A percentile compares a stretch with the other conserved stretches of the same genome.
Conservation (phyloP, 2,888 invertebrate genomes). For the Luperina testacea region DNA sequence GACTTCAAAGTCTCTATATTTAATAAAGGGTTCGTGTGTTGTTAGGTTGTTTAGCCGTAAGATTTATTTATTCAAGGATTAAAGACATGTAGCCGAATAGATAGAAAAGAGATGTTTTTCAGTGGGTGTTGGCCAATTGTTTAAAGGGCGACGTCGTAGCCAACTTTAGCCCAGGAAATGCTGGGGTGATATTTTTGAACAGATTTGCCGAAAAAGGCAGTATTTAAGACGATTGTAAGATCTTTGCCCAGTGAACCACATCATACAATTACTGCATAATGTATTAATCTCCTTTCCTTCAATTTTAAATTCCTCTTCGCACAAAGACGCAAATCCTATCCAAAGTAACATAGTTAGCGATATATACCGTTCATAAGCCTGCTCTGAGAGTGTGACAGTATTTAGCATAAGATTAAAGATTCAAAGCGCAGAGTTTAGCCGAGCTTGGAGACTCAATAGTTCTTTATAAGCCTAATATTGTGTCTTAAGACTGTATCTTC, state of each 20-base stretch:
- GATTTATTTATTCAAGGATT: neutral
- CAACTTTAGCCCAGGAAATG: neutral
- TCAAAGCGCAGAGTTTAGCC: slow-evolving; percentile 29
- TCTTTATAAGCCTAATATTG: slow-evolving; percentile 32
- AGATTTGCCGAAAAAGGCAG: neutral
- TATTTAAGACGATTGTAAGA: neutral
- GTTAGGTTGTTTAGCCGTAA: neutral
- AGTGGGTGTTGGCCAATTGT: neutral
- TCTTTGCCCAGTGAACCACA: neutral
- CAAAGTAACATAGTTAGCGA: slow-evolving; percentile 36
- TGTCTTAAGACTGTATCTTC: neutral
- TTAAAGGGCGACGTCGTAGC: neutral
- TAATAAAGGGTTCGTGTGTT: neutral
- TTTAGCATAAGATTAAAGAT: slow-evolving; percentile 51
- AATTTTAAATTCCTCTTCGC: slow-evolving; percentile 9
- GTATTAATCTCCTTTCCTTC: slow-evolving; percentile 4
- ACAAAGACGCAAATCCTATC: slow-evolving; percentile 39
- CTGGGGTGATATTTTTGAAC: neutral
- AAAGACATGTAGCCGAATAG: neutral
- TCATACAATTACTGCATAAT: neutral
- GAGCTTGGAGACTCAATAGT: slow-evolving; percentile 13
- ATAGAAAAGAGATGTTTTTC: neutral
- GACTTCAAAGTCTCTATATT: neutral
- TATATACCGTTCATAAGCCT: slow-evolving; percentile 33
- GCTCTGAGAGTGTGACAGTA: slow-evolving; percentile 37